Conservation (phyloP, 1,140 invertebrate species). For the Drosophila ercepeae region DNA sequence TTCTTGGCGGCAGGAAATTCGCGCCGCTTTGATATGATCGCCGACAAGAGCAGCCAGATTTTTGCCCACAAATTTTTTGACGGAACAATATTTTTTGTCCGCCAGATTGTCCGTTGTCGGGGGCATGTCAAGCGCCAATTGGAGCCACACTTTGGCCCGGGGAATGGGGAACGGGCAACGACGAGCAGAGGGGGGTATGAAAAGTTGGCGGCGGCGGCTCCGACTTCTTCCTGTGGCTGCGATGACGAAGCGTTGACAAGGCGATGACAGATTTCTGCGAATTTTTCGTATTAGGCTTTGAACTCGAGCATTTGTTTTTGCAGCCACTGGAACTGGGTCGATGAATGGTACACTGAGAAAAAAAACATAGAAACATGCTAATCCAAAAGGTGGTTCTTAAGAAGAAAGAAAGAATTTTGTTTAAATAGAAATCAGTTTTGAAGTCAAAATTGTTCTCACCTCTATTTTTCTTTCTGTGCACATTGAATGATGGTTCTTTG, state of each 20-base stretch:
- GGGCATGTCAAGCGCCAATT: constrained; percentile 66
- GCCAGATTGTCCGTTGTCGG: constrained; percentile 20
- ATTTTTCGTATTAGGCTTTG: constrained; percentile 82
- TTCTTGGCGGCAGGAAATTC: constrained; percentile 66
- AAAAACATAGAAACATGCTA: not conserved
- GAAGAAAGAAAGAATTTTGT: not conserved
- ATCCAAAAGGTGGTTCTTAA: not conserved
- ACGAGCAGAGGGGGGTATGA: not conserved
- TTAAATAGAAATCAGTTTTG: not conserved
- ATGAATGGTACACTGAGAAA: not conserved
- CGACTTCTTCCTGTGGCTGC: constrained; percentile 51
- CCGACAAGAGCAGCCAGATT: constrained; percentile 36
- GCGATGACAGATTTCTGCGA: constrained; percentile 81
- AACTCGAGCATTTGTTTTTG: constrained; percentile 72
- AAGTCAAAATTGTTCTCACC: too few species aligned
- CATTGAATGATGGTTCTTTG: not conserved
- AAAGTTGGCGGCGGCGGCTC: constrained; percentile 21
- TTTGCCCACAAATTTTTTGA: constrained; percentile 65
- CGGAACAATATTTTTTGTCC: constrained; percentile 65
- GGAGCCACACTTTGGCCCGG: constrained; percentile 62
- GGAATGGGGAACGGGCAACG: not conserved
- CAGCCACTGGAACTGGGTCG: constrained; percentile 49
- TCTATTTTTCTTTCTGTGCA: constrained; percentile 16
- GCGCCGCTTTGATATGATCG: constrained; percentile 78
- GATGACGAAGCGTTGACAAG: constrained; percentile 75